Conservation (phyloP, 1,140 invertebrate genomes). For the Octopus bimaculoides region DNA sequence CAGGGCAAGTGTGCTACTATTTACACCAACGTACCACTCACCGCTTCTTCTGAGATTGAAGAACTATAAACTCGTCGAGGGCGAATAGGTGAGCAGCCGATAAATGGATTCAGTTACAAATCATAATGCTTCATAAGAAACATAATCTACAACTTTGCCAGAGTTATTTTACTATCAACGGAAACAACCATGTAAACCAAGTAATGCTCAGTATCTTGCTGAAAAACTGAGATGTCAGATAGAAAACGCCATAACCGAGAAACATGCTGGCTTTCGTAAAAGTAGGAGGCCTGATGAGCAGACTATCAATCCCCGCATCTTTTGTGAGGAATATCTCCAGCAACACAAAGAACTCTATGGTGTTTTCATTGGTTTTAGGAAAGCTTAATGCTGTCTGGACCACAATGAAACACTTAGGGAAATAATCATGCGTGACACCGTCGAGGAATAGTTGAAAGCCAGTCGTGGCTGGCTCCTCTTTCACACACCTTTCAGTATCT, state of each 20-base stretch:
- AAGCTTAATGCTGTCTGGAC: slow-evolving; percentile 19
- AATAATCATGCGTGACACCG: slow-evolving; percentile 19
- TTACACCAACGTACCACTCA: too few relatives aligned
- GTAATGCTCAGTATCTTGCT: background rate
- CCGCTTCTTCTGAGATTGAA: too few relatives aligned
- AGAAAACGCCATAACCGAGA: slow-evolving; percentile 6
- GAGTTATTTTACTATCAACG: background rate
- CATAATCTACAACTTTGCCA: background rate
- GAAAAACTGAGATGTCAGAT: background rate
- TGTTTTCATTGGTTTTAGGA: slow-evolving; percentile 26
- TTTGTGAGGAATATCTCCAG: slow-evolving; percentile 24
- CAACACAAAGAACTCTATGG: slow-evolving; percentile 26
- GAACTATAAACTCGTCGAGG: too few relatives aligned
- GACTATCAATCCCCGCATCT: slow-evolving; percentile 28
- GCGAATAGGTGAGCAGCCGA: too few relatives aligned
- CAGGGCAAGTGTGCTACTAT: too few relatives aligned
- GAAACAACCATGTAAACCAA: background rate
- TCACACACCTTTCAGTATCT: slow-evolving; percentile 27
- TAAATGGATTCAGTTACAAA: background rate
- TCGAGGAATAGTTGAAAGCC: slow-evolving; percentile 23
- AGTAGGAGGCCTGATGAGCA: slow-evolving; percentile 24
- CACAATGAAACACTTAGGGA: slow-evolving; percentile 18
- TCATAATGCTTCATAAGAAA: background rate
- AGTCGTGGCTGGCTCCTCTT: slow-evolving; percentile 28
- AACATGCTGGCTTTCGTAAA: slow-evolving; percentile 17